Conservation (phyloP, 2,888 invertebrate species). For the Ochropleura plecta region DNA sequence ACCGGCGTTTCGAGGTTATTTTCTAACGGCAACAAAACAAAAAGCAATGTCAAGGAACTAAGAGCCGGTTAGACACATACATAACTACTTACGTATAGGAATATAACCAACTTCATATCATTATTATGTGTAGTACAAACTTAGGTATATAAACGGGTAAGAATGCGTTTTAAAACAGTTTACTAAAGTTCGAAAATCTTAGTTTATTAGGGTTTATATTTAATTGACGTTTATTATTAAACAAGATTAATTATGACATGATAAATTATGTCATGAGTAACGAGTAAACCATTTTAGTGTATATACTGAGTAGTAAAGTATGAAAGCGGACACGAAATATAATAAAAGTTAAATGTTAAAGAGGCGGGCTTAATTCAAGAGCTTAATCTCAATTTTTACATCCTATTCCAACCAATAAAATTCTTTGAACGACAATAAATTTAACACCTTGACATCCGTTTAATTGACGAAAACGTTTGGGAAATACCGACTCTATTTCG, state of each 20-base stretch:
- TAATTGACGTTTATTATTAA: neutral
- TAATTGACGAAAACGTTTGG: slow-evolving; percentile 66
- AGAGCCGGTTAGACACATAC: slow-evolving; percentile 37
- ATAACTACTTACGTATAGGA: neutral
- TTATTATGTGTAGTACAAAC: neutral
- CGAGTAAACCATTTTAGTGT: neutral
- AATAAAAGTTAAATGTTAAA: neutral
- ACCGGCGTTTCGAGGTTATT: slow-evolving; percentile 30
- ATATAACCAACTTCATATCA: neutral
- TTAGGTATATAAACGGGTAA: neutral
- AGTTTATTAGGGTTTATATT: neutral
- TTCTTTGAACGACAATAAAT: slow-evolving; percentile 59
- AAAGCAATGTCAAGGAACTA: slow-evolving; percentile 60
- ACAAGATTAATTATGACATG: neutral
- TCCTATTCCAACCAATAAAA: slow-evolving; percentile 45
- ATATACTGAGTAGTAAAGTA: neutral
- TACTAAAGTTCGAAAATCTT: slow-evolving; percentile 7
- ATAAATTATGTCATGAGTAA: neutral
- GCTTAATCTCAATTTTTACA: slow-evolving; percentile 24
- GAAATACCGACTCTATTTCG: slow-evolving; percentile 65
- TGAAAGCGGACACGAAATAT: neutral
- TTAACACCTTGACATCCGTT: slow-evolving; percentile 65
- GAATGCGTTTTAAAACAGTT: neutral
- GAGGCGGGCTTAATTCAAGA: neutral
- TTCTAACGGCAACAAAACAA: slow-evolving; percentile 53